These are phyloP conservation scores for Dyspetes luteomarginatus DNA, from an alignment of 2,888 invertebrate species.

Conservation along the genomic window DNA sequence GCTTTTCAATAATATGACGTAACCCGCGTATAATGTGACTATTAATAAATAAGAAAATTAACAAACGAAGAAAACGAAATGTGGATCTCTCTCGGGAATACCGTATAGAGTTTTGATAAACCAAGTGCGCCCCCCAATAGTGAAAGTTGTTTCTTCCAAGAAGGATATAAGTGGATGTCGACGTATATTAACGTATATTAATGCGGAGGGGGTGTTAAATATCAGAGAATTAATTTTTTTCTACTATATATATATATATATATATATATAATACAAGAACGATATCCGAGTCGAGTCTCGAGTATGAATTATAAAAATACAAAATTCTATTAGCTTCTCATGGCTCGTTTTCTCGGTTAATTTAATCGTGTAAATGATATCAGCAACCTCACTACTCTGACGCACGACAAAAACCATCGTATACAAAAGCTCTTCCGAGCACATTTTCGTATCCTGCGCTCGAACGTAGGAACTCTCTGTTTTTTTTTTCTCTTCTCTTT, in stretches of 20 bases:
- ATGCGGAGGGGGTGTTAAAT: conserved; percentile 21
- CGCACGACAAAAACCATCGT: background rate
- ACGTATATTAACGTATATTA: conserved; percentile 2
- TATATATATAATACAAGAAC: conserved; percentile 11
- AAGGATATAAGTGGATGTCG: conserved; percentile 39
- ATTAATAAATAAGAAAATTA: conserved; percentile 59
- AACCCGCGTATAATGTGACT: background rate
- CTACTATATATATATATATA: conserved; percentile 12
- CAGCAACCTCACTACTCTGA: too few species aligned
- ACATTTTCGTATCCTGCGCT: background rate
- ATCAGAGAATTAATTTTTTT: conserved; percentile 27
- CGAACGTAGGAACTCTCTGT: conserved; percentile 14
- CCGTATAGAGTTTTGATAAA: background rate
- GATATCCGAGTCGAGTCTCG: background rate
- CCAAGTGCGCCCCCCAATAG: conserved; percentile 43
- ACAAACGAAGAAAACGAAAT: conserved; percentile 34
- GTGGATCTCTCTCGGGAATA: conserved; percentile 26
- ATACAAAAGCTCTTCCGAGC: background rate
- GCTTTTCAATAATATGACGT: background rate
- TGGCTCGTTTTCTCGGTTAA: background rate
- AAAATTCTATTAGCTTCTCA: conserved; percentile 37
- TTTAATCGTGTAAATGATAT: too few species aligned
- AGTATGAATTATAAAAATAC: background rate
- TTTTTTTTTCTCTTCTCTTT: conserved; percentile 3
- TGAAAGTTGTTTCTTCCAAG: conserved; percentile 59